phyloP scores from a whole-genome alignment of 2,797 vertebrate species.

The Potorous gilbertii region DNA sequence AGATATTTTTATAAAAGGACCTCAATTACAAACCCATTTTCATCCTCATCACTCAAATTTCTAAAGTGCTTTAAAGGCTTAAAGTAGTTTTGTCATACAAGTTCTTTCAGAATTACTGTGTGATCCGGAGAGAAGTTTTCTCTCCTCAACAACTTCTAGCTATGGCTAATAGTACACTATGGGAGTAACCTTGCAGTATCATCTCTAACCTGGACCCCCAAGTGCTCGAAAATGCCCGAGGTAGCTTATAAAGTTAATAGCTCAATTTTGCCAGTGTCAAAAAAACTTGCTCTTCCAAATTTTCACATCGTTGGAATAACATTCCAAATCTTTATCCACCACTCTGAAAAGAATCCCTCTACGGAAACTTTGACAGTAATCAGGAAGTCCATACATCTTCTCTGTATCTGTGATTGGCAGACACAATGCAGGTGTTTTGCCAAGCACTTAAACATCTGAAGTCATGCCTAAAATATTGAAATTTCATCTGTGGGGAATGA shows the following conservation, averaged over 20 bases:
- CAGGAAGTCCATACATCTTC: slow-evolving; percentile 2
- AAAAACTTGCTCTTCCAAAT: slow-evolving; percentile 2
- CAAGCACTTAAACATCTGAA: slow-evolving; percentile 16
- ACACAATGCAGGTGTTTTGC: neutral
- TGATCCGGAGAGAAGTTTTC: neutral
- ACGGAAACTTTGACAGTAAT: neutral
- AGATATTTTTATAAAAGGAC: slow-evolving; percentile 29
- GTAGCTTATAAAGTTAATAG: slow-evolving; percentile 10
- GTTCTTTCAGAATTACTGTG: neutral
- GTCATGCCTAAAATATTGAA: slow-evolving; percentile 44
- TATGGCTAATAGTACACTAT: neutral
- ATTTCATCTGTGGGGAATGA: slow-evolving; percentile 49
- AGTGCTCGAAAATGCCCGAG: slow-evolving; percentile 36
- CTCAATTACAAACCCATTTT: neutral
- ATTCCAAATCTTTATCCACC: slow-evolving; percentile 11
- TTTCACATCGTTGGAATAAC: slow-evolving; percentile 28
- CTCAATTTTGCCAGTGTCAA: neutral
- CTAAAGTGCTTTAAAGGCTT: neutral
- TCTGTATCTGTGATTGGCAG: slow-evolving; percentile 21
- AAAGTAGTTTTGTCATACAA: neutral
- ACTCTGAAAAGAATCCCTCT: neutral
- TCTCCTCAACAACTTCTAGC: neutral
- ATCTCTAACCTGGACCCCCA: neutral
- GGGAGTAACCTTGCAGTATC: neutral
- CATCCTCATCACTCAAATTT: neutral